Base-by-base conservation (phyloP, 2,113 vertebrate species). In the Alouatta palliata region DNA sequence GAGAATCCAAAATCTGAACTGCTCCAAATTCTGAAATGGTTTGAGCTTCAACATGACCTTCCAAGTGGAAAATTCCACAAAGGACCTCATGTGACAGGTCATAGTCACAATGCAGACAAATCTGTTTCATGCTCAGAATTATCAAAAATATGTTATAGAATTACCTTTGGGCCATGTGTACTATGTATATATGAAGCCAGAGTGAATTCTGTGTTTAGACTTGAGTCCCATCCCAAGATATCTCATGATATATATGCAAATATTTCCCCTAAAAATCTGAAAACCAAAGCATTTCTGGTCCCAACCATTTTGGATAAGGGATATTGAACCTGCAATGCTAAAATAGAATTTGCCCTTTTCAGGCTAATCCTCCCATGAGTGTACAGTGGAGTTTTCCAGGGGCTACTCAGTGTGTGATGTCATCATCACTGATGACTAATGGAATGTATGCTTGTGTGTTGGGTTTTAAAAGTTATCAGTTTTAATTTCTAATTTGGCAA, bases 381-480 rank as follows among this genome's bases (percentile, higher is more conserved):
- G n/a, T 27, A 43, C 47, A 73, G 43, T 66, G 87, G 93, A 71
- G 49, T 87, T 83, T 96, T 73, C 43, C 93, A 87, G 81, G 93
- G 30, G 19, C 14, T 12, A 17, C 9, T 37, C 64, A 6, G 25
- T 14, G 5, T 32, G 56, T 61, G 35, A 66, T 77, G 75, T 73
- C 85, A 71, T 13, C 16, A 30, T 6, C 30, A 14, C 32, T 70
- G 71, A 68, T 20, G 20, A 58, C 64, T 89, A 79, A 70, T 6
- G 9, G 25, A 83, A 47, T n/a, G 10, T 27, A 43, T 77, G 45
- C 37, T 49, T 47, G 16, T 70, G 61, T 82, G 70, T 14, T 14
- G 32, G 56, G 32, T 45, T 68, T 68, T 35, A 68, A 49, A n/a
- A 56, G 21, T 37, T 56, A 56, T 37, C 71, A 25, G 71, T 68